Evolutionary conservation across 2,888 invertebrate genomes (phyloP), one percentile per base, ranked within the genome.

Genomic region (Protophormia terraenovae): DNA sequence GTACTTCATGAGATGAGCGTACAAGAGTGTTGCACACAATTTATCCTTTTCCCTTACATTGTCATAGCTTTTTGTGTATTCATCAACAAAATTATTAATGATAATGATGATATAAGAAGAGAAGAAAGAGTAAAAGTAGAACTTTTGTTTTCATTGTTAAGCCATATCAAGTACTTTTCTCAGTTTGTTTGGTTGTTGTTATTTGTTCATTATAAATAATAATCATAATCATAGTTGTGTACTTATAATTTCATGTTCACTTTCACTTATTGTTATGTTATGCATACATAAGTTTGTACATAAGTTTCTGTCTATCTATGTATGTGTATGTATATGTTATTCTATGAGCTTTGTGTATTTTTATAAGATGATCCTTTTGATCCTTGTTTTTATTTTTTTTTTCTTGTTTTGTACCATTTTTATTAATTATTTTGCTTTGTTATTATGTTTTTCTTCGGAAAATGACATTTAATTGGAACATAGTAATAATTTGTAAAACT

Each of bases 241-340:
- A 32, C 4, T 81, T 22, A 64, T 78, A 78, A 78, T 85, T 85
- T 69, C 78, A 78, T 79, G 78, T 82, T 82, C 73, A 78, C 82
- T 85, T 83, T 82, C 73, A 82, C 67, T 78, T 64, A 69, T 81
- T 77, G 45, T 81, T 62, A 67, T 73, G 58, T 81, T 29, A 5
- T 76, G 41, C 5, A 22, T 78, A 55, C 16, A 73, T 66, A n/a
- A n/a, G 14, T 3, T 12, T 35, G 62, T 22, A 53, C 0, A 53
- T 24, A 47, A 45, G 2, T 8, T 47, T 19, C 47, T 58, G 22
- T 19, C 16, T 62, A 35, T 66, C 2, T n/a, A 16, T 19, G 55
- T 29, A 50, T 8, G 22, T 32, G 19, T 38, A 50, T 8, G 22
- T 32, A 14, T 38, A 10, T 22, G 50, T 22, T 50, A 4, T 41